These are phyloP conservation scores for Tenrec ecaudatus DNA, from an alignment of 2,113 vertebrate species.

Conservation along the genomic window DNA sequence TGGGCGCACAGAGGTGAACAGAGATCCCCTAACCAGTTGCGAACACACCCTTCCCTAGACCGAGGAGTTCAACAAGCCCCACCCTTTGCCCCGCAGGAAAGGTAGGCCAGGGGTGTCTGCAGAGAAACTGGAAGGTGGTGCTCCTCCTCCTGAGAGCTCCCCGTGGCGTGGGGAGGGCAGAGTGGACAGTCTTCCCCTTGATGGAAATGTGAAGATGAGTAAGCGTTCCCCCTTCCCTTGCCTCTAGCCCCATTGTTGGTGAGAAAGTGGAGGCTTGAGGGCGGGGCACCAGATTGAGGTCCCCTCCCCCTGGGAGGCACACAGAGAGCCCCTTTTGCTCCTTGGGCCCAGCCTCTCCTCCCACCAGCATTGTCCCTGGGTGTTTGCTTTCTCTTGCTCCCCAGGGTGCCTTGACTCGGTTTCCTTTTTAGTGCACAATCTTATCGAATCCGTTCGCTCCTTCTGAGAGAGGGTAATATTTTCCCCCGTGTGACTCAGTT, in stretches of 20 bases:
- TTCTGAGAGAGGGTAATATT: not conserved
- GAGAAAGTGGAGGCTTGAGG: too few relatives aligned
- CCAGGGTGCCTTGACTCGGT: not conserved
- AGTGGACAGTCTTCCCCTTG: not conserved
- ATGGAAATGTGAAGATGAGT: not conserved
- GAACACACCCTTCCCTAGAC: not conserved
- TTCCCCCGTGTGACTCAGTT: conserved; percentile 23
- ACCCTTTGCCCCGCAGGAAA: not conserved
- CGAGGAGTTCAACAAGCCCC: too few relatives aligned
- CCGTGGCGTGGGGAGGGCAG: not conserved
- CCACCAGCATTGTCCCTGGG: not conserved
- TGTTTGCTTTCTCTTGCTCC: not conserved
- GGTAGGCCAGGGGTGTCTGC: not conserved
- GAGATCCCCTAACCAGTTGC: not conserved
- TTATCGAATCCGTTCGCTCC: not conserved
- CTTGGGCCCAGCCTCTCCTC: not conserved
- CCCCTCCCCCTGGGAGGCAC: not conserved
- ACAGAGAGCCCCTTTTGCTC: not conserved
- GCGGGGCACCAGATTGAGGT: not conserved
- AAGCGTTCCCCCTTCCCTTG: too few relatives aligned
- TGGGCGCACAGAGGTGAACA: not conserved
- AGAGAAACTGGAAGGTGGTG: not conserved
- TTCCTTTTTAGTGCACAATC: not conserved
- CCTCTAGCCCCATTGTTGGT: not conserved
- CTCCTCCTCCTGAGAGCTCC: not conserved